Percentiles rank a stretch among this genome's conserved stretches.
Conservation (phyloP, 2,797 vertebrate species). For the Pseudomugil gertrudae region DNA sequence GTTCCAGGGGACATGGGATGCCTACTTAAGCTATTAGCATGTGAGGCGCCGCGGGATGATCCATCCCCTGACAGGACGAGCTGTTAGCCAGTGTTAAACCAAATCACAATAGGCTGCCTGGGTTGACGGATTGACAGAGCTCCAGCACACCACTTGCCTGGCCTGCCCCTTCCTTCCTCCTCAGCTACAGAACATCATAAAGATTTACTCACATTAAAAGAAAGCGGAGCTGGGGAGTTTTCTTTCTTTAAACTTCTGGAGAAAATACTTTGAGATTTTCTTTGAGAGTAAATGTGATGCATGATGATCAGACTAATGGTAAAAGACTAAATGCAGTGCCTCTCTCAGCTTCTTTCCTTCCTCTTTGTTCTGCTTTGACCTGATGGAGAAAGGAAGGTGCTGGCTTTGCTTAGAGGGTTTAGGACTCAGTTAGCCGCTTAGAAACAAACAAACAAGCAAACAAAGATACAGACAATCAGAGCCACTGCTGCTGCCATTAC, state of each 20-base stretch:
- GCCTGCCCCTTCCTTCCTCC: constrained; percentile 36
- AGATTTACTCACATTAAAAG: constrained; percentile 24
- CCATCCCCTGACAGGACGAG: constrained; percentile 76
- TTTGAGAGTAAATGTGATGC: constrained; percentile 12
- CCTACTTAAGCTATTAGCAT: constrained; percentile 85
- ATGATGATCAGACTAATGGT: constrained; percentile 1
- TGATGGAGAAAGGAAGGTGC: constrained; percentile 56
- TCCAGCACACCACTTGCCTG: constrained; percentile 41
- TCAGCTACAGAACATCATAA: constrained; percentile 8
- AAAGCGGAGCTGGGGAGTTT: constrained; percentile 26
- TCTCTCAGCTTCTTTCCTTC: constrained; percentile 18
- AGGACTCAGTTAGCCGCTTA: constrained; percentile 53
- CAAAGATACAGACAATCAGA: constrained; percentile 6
- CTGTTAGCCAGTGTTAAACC: constrained; percentile 77
- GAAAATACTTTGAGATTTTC: constrained; percentile 13
- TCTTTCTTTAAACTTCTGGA: constrained; percentile 40
- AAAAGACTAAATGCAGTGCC: constrained; percentile 6
- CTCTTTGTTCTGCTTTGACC: constrained; percentile 29
- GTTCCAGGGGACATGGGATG: constrained; percentile 82
- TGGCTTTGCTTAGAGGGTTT: constrained; percentile 52
- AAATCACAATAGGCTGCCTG: constrained; percentile 74
- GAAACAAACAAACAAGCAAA: not conserved
- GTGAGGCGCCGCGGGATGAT: constrained; percentile 78
- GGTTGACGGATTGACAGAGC: constrained; percentile 73
- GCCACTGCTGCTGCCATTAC: constrained; percentile 10